These are phyloP conservation scores for Callipepla californica DNA, from an alignment of 2,113 vertebrate genomes.

Conservation along the genomic window DNA sequence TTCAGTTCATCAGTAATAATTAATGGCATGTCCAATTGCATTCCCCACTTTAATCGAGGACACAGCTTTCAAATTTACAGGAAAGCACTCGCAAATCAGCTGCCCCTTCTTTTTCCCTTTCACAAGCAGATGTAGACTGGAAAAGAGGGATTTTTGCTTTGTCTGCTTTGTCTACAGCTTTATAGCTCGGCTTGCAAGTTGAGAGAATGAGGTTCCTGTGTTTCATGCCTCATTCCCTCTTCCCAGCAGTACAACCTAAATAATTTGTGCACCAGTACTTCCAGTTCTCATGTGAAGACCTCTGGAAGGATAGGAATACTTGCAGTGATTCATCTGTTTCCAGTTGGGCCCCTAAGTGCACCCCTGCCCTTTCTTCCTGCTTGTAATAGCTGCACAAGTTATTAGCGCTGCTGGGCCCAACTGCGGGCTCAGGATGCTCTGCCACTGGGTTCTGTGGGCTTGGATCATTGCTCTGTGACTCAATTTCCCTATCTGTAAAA, in stretches of 20 bases:
- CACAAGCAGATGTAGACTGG: not conserved
- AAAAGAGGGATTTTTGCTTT: not conserved
- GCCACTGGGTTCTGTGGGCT: not conserved
- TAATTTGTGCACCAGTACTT: not conserved
- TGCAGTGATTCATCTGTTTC: not conserved
- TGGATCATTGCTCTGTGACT: not conserved
- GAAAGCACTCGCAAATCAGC: not conserved
- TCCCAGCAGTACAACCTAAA: not conserved
- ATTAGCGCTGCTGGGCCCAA: not conserved
- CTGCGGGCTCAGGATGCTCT: not conserved
- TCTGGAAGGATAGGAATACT: not conserved
- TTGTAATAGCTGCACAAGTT: not conserved
- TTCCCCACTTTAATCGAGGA: slow-evolving; percentile 37
- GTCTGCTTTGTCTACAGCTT: not conserved
- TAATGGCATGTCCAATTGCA: slow-evolving; percentile 36
- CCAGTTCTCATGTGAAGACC: not conserved
- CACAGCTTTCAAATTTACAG: not conserved
- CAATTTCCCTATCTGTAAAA: not conserved
- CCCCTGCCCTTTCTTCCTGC: slow-evolving; percentile 1
- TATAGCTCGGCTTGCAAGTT: not conserved
- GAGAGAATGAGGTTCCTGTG: not conserved
- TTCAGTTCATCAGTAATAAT: slow-evolving; percentile 55
- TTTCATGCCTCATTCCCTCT: not conserved
- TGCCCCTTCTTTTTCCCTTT: not conserved
- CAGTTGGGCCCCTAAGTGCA: not conserved